Conservation (phyloP, 2,888 invertebrate genomes). For the Synergus umbraculus region DNA sequence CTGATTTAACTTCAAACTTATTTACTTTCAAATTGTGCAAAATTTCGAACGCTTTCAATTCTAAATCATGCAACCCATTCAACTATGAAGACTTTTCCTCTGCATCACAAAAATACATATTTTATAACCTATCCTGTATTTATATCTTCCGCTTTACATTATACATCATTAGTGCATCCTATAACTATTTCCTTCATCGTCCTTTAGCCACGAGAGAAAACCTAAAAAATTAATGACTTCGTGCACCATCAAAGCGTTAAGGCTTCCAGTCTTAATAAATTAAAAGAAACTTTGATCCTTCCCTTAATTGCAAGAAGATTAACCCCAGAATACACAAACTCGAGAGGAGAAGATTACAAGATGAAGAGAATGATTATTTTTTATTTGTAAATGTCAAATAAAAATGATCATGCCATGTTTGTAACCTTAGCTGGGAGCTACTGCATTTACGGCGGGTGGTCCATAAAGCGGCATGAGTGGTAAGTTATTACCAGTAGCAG, state of each 20-base stretch:
- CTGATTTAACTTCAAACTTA: no score
- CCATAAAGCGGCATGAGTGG: conserved; percentile 23
- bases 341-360: background rate
- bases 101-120: background rate
- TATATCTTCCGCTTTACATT: conserved; percentile 5
- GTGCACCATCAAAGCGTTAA: conserved; percentile 13
- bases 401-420: conserved; percentile 25
- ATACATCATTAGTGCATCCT: conserved; percentile 18
- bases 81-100: background rate
- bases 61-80: no score
- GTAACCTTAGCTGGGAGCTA: conserved; percentile 16
- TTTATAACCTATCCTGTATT: background rate
- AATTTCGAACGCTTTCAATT: no score
- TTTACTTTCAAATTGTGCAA: no score
- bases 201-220: conserved; percentile 11
- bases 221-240: conserved; percentile 26
- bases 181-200: conserved; percentile 22
- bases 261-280: conserved; percentile 22
- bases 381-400: conserved; percentile 4
- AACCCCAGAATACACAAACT: background rate
- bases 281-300: background rate
- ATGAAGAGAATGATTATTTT: conserved; percentile 3
- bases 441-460: conserved; percentile 25
- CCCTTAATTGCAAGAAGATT: conserved; percentile 4
- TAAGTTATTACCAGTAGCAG: conserved; percentile 36